These are phyloP conservation scores for Typhlichthys eigenmanni DNA, from an alignment of 2,797 vertebrate genomes.

Conservation along the genomic window DNA sequence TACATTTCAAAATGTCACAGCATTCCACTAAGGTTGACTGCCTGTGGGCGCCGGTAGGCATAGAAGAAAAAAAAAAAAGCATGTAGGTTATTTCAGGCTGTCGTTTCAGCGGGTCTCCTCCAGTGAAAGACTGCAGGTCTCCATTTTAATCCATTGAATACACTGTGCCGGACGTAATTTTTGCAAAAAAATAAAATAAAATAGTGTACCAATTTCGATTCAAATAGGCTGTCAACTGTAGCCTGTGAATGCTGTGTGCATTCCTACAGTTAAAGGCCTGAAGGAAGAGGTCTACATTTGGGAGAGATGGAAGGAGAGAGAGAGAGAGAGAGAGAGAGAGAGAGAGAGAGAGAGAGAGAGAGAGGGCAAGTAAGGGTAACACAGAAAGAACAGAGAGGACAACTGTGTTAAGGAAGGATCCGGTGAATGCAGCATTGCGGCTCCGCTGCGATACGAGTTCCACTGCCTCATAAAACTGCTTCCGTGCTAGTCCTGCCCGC, in stretches of 20 bases:
- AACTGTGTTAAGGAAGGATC: constrained; percentile 41
- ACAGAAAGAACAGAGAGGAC: neutral
- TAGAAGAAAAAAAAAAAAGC: neutral
- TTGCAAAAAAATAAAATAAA: neutral
- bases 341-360: constrained; percentile 16
- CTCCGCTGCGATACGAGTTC: constrained; percentile 49
- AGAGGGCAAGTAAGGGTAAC: constrained; percentile 6
- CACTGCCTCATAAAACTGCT: constrained; percentile 59
- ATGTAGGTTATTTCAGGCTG: neutral
- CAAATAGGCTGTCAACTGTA: constrained; percentile 7
- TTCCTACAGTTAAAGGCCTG: constrained; percentile 18
- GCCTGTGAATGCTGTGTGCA: neutral
- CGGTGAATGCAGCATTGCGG: constrained; percentile 52
- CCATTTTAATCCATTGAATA: constrained; percentile 18
- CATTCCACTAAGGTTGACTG: constrained; percentile 20
- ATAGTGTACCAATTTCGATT: constrained; percentile 5
- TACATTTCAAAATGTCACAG: constrained; percentile 29
- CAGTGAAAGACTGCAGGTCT: constrained; percentile 22
- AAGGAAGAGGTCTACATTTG: constrained; percentile 29
- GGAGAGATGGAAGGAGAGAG: neutral
- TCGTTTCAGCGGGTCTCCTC: neutral
- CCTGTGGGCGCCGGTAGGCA: constrained; percentile 9
- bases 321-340: constrained; percentile 1
- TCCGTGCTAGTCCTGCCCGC: constrained; percentile 15
- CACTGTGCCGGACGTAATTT: constrained; percentile 28